Evolutionary conservation across 2,888 invertebrate species (phyloP).

Genomic region (Leucoptera coffeella): DNA sequence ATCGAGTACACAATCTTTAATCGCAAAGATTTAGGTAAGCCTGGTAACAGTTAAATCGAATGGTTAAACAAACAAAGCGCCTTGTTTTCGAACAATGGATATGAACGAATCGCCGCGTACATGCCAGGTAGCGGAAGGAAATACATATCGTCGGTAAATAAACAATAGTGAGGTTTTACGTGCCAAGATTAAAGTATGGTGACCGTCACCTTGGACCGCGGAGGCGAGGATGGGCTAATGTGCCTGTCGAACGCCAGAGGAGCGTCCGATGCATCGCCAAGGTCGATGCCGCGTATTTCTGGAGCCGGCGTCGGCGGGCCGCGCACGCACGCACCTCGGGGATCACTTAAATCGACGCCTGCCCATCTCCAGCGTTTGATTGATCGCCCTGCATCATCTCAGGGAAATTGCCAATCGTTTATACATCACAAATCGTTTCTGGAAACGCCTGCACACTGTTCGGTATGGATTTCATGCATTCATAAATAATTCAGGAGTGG

Average conservation of each 20-base stretch:
- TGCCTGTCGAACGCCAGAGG: no score
- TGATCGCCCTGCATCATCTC: no score
- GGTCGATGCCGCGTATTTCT: conserved; percentile 45
- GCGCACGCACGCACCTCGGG: conserved; percentile 14
- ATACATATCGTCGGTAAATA: background rate
- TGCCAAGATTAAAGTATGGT: conserved; percentile 9
- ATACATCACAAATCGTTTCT: no score
- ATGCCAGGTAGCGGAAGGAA: background rate
- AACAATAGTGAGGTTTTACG: conserved; percentile 1
- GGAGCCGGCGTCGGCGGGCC: conserved; percentile 22
- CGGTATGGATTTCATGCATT: no score
- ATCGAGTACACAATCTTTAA: no score
- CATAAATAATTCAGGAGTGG: no score
- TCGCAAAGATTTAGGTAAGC: no score
- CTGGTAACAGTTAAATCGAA: no score
- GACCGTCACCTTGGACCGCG: conserved; percentile 37
- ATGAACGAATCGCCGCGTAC: background rate
- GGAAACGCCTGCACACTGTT: no score
- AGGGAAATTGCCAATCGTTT: no score
- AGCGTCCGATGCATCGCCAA: no score
- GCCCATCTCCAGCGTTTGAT: no score
- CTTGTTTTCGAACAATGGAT: background rate
- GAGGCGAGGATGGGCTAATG: conserved; percentile 11
- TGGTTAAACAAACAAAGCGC: background rate
- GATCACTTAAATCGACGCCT: background rate